These are phyloP conservation scores for Cenopis cana DNA, from an alignment of 2,888 invertebrate genomes.

Conservation along the genomic window DNA sequence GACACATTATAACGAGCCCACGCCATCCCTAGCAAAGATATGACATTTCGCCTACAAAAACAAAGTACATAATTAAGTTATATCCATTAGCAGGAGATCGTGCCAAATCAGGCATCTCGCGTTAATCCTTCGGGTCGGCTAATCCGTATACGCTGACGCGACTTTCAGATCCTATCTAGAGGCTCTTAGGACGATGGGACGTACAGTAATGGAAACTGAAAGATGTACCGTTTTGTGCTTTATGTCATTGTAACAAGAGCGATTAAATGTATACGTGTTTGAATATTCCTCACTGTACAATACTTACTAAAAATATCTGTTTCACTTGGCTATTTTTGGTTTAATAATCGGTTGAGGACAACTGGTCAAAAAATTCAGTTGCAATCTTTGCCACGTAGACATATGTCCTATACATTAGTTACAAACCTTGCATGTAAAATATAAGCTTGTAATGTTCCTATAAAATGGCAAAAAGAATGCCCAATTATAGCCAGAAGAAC, in stretches of 20 bases:
- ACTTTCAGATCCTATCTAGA: slow-evolving; percentile 40
- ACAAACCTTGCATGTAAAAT: too few relatives aligned
- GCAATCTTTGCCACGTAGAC: too few relatives aligned
- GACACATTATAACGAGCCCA: slow-evolving; percentile 1
- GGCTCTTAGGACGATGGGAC: slow-evolving; percentile 17
- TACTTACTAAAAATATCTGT: neutral
- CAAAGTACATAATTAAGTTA: slow-evolving; percentile 44
- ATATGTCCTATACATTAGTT: too few relatives aligned
- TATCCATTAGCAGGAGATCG: slow-evolving; percentile 43
- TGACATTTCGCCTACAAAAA: slow-evolving; percentile 19
- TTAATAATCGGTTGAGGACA: too few relatives aligned
- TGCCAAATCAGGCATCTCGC: slow-evolving; percentile 44
- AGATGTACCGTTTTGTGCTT: too few relatives aligned
- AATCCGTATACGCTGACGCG: slow-evolving; percentile 42
- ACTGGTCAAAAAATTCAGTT: too few relatives aligned
- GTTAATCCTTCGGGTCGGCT: slow-evolving; percentile 38
- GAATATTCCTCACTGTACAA: too few relatives aligned
- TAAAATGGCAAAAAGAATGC: too few relatives aligned
- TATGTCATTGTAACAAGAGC: too few relatives aligned
- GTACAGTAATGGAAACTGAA: neutral
- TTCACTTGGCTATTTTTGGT: neutral
- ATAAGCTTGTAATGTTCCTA: too few relatives aligned
- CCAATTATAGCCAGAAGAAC: too few relatives aligned
- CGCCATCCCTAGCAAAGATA: slow-evolving; percentile 15
- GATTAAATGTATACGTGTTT: too few relatives aligned